These are phyloP conservation scores for Lucilia sericata DNA, from an alignment of 1,140 invertebrate species.

Conservation along the genomic window DNA sequence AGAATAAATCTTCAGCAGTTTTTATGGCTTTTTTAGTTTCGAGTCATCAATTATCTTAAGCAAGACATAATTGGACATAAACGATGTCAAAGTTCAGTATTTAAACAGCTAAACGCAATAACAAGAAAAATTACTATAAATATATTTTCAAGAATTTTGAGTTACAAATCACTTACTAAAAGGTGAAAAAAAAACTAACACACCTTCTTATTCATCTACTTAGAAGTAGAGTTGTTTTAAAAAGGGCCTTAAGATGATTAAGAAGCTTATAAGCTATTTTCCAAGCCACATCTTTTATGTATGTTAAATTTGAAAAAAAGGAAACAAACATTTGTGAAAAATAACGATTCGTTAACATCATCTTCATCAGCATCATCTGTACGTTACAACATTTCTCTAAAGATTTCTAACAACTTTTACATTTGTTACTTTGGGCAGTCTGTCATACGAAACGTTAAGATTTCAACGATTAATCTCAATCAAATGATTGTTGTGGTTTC, in stretches of 20 bases:
- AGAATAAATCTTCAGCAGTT: too few relatives aligned
- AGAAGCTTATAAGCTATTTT: not conserved
- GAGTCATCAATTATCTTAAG: slow-evolving; percentile 11
- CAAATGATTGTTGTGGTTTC: not conserved
- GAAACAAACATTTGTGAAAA: not conserved
- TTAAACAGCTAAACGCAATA: not conserved
- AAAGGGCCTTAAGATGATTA: not conserved
- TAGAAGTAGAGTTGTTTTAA: not conserved
- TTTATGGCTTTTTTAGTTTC: too few relatives aligned
- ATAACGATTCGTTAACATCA: not conserved
- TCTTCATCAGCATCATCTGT: not conserved
- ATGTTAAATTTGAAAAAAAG: not conserved
- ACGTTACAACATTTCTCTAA: not conserved
- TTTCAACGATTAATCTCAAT: slow-evolving; percentile 2
- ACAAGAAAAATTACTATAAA: not conserved
- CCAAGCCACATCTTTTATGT: not conserved
- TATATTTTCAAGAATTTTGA: not conserved
- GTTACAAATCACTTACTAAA: not conserved
- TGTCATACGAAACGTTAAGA: not conserved
- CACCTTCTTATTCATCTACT: not conserved
- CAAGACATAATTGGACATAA: slow-evolving; percentile 50
- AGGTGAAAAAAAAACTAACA: not conserved
- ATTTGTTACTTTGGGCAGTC: not conserved
- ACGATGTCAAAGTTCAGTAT: slow-evolving; percentile 48
- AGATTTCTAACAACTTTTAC: not conserved